Evolutionary conservation across 2,888 invertebrate species (phyloP).

Genomic region (Zaprionus obscuricornis): DNA sequence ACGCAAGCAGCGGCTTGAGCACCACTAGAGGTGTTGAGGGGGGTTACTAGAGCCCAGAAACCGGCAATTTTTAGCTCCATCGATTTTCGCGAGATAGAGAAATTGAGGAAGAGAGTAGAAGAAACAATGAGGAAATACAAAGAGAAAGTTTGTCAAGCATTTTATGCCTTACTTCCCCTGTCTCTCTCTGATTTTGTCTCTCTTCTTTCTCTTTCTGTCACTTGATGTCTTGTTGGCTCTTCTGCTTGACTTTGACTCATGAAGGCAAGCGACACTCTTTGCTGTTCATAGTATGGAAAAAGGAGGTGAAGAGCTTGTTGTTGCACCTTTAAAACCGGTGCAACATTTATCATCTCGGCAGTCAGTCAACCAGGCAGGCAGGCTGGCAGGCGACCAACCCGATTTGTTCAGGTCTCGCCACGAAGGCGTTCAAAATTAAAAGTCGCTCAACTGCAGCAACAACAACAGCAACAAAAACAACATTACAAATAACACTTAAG

Average conservation of each 20-base stretch:
- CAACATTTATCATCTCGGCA: slow-evolving; percentile 70
- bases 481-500: slow-evolving; percentile 9
- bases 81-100: slow-evolving; percentile 54
- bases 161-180: too few species aligned
- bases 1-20: slow-evolving; percentile 50
- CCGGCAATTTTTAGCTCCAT: slow-evolving; percentile 74
- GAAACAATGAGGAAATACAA: background rate
- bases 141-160: too few species aligned
- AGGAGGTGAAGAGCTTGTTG: slow-evolving; percentile 28
- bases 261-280: slow-evolving; percentile 1
- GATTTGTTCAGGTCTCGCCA: slow-evolving; percentile 60
- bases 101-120: background rate
- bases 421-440: slow-evolving; percentile 81
- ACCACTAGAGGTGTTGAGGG: background rate
- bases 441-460: slow-evolving; percentile 68
- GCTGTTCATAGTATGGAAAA: background rate
- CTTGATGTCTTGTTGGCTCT: too few species aligned
- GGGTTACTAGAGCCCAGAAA: slow-evolving; percentile 13
- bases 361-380: too few species aligned
- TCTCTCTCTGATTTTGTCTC: background rate
- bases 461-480: slow-evolving; percentile 32
- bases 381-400: slow-evolving; percentile 65
- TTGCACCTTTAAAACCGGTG: slow-evolving; percentile 60
- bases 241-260: slow-evolving; percentile 46
- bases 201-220: background rate